Conservation (phyloP, 2,888 invertebrate genomes). For the Pheosia tremula region DNA sequence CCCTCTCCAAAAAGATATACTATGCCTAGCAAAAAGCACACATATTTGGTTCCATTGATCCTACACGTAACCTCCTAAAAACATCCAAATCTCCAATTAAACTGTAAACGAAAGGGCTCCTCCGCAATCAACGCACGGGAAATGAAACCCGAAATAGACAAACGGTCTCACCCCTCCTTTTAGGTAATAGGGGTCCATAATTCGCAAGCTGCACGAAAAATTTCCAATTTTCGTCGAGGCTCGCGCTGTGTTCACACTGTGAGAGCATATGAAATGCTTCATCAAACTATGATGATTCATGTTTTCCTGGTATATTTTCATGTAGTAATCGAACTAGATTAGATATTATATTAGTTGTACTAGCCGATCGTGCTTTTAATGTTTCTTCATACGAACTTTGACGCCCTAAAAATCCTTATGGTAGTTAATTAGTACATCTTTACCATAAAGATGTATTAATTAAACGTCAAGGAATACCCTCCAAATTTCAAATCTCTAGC, state of each 20-base stretch:
- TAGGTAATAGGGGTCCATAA: slow-evolving; percentile 37
- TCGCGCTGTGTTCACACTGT: slow-evolving; percentile 26
- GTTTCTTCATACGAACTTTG: too few relatives aligned
- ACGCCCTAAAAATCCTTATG: too few relatives aligned
- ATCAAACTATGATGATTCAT: not conserved
- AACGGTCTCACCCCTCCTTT: slow-evolving; percentile 23
- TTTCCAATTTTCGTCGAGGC: slow-evolving; percentile 38
- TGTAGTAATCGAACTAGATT: too few relatives aligned
- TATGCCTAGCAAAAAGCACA: not conserved
- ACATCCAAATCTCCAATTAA: slow-evolving; percentile 20
- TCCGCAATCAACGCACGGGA: slow-evolving; percentile 37
- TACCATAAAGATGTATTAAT: too few relatives aligned
- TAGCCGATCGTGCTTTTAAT: too few relatives aligned
- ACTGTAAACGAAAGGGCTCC: slow-evolving; percentile 13
- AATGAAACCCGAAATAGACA: slow-evolving; percentile 44
- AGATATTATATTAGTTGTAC: too few relatives aligned
- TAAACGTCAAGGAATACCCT: too few relatives aligned
- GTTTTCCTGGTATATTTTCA: not conserved
- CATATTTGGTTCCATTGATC: not conserved
- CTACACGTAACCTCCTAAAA: not conserved
- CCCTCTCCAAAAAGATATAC: too few relatives aligned
- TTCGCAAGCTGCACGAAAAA: slow-evolving; percentile 43
- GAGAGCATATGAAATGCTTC: not conserved
- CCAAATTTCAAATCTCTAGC: too few relatives aligned
- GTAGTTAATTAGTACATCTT: too few relatives aligned